phyloP scores from a whole-genome alignment of 1,140 invertebrate genomes.

The Aphaenogaster rudis region DNA sequence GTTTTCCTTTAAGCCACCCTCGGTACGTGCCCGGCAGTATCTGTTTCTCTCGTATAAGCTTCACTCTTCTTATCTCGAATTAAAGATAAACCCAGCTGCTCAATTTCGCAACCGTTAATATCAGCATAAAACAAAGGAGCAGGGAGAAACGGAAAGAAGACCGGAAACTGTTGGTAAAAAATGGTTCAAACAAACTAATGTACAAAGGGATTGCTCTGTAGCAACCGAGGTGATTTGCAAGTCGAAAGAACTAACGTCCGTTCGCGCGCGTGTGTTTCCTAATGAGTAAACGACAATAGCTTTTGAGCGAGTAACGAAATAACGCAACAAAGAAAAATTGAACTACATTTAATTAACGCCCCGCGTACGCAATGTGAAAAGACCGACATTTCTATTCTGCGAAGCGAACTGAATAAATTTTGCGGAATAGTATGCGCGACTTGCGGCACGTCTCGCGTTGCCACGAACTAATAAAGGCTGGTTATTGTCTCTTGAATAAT shows the following conservation, averaged over 20 bases:
- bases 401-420: slow-evolving; percentile 30
- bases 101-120: slow-evolving; percentile 8
- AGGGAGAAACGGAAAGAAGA: background rate
- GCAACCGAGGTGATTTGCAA: slow-evolving; percentile 28
- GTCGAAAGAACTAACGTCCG: slow-evolving; percentile 34
- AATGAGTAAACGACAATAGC: slow-evolving; percentile 5
- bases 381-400: background rate
- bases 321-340: background rate
- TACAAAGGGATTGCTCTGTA: slow-evolving; percentile 12
- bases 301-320: background rate
- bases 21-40: background rate
- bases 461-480: slow-evolving; percentile 14
- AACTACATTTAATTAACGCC: slow-evolving; percentile 31
- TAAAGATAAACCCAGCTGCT: slow-evolving; percentile 17
- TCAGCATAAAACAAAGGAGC: background rate
- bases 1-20: slow-evolving; percentile 20
- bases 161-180: background rate
- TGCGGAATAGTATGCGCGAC: background rate
- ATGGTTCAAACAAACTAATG: background rate
- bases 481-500: slow-evolving; percentile 43
- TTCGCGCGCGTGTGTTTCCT: background rate
- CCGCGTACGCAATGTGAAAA: background rate
- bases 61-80: background rate
- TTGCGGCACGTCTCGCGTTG: background rate
- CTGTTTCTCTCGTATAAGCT: slow-evolving; percentile 3